Evolutionary conservation across 2,888 invertebrate species (phyloP), one percentile per base, ranked within the genome.

Genomic region (Taphrorychus bicolor): DNA sequence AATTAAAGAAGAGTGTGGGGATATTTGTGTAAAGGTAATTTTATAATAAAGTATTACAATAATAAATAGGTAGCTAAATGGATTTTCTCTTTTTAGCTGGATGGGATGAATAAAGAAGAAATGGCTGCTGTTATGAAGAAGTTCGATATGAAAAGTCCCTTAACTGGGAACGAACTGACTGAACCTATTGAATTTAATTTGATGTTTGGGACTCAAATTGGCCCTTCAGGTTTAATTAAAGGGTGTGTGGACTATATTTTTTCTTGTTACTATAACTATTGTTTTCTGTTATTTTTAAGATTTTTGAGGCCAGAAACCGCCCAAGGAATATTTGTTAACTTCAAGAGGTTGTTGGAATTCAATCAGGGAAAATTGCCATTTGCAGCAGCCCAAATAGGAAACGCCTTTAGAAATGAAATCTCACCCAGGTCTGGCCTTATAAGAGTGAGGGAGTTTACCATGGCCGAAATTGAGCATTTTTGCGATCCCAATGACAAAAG

Each of bases 381-480:
- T 85, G 98, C 98, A 71, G 98, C 97, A 60, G 98, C 98, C 9
- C 99, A 99, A 85, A 98, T 99, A 77, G 99, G 93, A 61, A 95
- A 95, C 80, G 93, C 99, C 0, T 99, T 99, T 81, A 89, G 99
- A 74, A 99, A 99, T 85, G 99, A 99, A 86, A 99, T 99, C 76
- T 99, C 99, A 0, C 99, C 99, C 1, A 87, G 99, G 69, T 96
- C 97, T 71, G 98, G 98, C 0, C 85, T 98, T 7, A 91, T 98
- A 49, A 87, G 98, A 76, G 97, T 98, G 0, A 89, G 98, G 77
- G 99, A 99, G 82, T 99, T 99, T 80, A 98, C 98, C 0, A 98
- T 99, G 98, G 98, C 97, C 69, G 99, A 99, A 85, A 99, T 99
- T 76, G 99, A 99, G 83, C 98, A 99, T 84, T 99, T 99, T 82